Evolutionary conservation across 35 echinoderm and acorn worm genomes (phyloP).

Genomic region (Diadema setosum): DNA sequence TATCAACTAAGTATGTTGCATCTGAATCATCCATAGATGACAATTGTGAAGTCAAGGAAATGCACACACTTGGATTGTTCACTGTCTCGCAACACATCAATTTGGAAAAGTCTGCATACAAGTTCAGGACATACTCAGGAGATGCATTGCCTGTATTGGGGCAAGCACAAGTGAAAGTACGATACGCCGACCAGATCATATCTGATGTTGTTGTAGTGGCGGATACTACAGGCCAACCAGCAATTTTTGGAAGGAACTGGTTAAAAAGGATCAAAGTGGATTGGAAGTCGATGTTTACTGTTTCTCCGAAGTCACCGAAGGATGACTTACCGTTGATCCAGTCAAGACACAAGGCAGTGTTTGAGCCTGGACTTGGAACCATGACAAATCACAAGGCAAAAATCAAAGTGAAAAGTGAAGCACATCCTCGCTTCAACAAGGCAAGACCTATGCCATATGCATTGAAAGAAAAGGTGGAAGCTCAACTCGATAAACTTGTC

Average conservation of each 20-base stretch:
- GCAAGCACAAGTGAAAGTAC: conserved; percentile 19
- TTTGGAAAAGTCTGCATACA: neutral
- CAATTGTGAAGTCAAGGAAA: too few relatives aligned
- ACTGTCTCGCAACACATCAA: neutral
- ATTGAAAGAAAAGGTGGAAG: conserved; percentile 45
- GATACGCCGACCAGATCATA: neutral
- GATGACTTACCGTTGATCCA: neutral
- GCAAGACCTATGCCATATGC: conserved; percentile 56
- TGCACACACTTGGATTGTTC: too few relatives aligned
- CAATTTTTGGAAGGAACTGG: conserved; percentile 64
- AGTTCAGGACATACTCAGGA: conserved; percentile 25
- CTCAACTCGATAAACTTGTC: conserved; percentile 42
- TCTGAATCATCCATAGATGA: too few relatives aligned
- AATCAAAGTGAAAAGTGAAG: conserved; percentile 24
- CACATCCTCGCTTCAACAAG: conserved; percentile 39
- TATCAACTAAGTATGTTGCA: too few relatives aligned
- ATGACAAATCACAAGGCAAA: conserved; percentile 39
- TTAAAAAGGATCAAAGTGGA: conserved; percentile 34
- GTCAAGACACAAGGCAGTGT: neutral
- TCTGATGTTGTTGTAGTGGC: conserved; percentile 14
- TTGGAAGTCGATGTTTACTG: conserved; percentile 41
- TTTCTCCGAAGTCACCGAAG: neutral
- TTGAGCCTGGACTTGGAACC: neutral
- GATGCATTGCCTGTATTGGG: conserved; percentile 5
- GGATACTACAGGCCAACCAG: neutral